These are phyloP conservation scores for Craterocephalus amniculus DNA, from an alignment of 2,797 vertebrate species.

Conservation along the genomic window DNA sequence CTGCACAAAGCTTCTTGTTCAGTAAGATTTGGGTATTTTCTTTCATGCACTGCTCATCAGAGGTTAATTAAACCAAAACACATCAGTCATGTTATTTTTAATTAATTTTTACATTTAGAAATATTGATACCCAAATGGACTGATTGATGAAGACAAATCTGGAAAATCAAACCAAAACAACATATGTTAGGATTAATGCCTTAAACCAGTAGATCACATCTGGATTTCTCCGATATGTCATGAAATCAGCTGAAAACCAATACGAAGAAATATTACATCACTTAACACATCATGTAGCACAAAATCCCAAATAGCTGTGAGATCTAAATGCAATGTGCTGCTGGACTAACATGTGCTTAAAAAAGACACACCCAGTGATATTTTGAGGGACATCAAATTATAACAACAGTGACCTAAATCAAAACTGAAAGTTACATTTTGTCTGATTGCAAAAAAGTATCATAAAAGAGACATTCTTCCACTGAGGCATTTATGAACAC, in stretches of 20 bases:
- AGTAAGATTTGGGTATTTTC: background rate
- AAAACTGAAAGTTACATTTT: background rate
- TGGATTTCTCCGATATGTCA: background rate
- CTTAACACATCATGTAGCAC: background rate
- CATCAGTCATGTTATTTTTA: background rate
- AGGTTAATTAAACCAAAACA: background rate
- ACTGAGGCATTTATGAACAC: background rate
- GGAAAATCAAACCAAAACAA: background rate
- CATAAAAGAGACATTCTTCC: background rate
- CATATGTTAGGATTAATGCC: background rate
- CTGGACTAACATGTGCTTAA: background rate
- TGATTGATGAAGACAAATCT: background rate
- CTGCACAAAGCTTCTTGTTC: background rate
- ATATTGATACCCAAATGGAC: background rate
- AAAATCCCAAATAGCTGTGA: background rate
- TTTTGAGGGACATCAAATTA: background rate
- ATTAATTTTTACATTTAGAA: background rate
- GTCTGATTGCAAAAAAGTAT: background rate
- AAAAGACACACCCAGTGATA: background rate
- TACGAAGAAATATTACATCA: slow-evolving; percentile 1
- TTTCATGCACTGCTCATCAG: background rate
- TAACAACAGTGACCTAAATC: background rate
- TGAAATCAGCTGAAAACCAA: background rate
- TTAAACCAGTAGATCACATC: background rate
- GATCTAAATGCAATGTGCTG: background rate